Evolutionary conservation across 2,888 invertebrate species (phyloP).

Genomic region (Hemistola chrysoprasaria): DNA sequence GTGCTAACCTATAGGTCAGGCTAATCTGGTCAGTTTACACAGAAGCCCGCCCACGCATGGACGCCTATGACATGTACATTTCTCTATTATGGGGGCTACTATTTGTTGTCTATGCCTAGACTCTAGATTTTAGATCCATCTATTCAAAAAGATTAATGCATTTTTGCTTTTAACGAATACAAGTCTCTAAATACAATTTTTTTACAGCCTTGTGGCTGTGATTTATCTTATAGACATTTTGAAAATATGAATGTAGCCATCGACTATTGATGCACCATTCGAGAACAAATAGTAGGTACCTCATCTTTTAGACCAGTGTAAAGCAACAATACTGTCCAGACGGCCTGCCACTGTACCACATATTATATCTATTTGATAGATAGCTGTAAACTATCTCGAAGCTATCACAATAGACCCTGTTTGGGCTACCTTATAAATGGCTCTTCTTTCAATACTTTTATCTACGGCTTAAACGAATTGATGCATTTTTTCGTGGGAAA

Average conservation of each 20-base stretch:
- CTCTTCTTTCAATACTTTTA: background rate
- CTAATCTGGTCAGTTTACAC: conserved; percentile 19
- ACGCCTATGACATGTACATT: conserved; percentile 38
- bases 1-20: conserved; percentile 21
- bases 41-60: conserved; percentile 38
- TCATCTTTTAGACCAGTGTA: conserved; percentile 13
- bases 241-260: too few species aligned
- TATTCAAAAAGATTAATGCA: too few species aligned
- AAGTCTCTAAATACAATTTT: too few species aligned
- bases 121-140: too few species aligned
- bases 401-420: conserved; percentile 24
- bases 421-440: conserved; percentile 3
- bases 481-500: too few species aligned
- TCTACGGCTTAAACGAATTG: too few species aligned
- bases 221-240: too few species aligned
- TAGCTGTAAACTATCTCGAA: conserved; percentile 27
- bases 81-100: conserved; percentile 37
- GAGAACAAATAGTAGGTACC: conserved; percentile 15
- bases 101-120: conserved; percentile 36
- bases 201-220: too few species aligned
- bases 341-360: conserved; percentile 24
- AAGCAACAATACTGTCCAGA: conserved; percentile 22
- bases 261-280: conserved; percentile 7
- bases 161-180: too few species aligned
- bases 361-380: conserved; percentile 29